These are phyloP conservation scores for Gambusia holbrooki DNA, from an alignment of 2,113 vertebrate species.

Conservation along the genomic window DNA sequence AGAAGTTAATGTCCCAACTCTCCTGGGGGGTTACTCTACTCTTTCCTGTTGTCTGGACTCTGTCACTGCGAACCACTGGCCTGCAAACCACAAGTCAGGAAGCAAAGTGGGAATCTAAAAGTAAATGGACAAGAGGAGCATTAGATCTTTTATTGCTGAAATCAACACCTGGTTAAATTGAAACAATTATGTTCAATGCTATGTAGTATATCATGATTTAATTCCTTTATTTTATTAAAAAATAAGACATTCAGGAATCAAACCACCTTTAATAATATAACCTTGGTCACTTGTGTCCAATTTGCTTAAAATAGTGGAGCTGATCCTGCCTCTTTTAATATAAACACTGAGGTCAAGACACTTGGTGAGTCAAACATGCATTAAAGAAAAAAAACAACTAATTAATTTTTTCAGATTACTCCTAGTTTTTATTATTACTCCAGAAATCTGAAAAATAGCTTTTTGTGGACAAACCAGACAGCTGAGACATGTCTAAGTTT, in stretches of 20 bases:
- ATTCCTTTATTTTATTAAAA: too few species aligned
- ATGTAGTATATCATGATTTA: too few species aligned
- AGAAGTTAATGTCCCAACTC: conserved; percentile 35
- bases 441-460: neutral
- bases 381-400: neutral
- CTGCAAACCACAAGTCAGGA: conserved; percentile 36
- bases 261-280: neutral
- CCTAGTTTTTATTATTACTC: neutral
- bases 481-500: neutral
- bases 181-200: too few species aligned
- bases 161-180: neutral
- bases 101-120: neutral
- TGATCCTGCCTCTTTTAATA: too few species aligned
- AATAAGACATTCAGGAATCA: neutral
- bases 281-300: neutral
- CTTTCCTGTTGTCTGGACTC: conserved; percentile 48
- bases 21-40: conserved; percentile 43
- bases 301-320: neutral
- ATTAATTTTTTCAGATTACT: neutral
- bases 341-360: too few species aligned
- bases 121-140: too few species aligned
- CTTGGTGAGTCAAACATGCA: neutral
- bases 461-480: neutral
- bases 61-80: conserved; percentile 28
- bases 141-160: too few species aligned